phyloP scores from a whole-genome alignment of 1,140 invertebrate species.

The Akabosia matsudoensis region DNA sequence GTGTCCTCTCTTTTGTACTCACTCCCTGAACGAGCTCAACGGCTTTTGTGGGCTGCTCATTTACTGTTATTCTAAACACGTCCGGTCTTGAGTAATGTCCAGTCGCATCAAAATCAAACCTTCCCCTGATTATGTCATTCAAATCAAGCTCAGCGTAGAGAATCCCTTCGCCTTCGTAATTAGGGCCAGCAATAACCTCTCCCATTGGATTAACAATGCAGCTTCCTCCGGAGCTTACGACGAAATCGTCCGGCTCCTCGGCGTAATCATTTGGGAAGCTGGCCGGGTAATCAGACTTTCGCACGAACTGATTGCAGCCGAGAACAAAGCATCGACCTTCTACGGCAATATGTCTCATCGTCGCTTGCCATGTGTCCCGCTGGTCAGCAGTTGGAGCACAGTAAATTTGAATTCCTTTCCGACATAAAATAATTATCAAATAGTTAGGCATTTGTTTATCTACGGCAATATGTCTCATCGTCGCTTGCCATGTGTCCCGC shows the following conservation, averaged over 20 bases:
- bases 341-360: conserved; percentile 38
- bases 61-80: conserved; percentile 25
- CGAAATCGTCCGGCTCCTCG: conserved; percentile 23
- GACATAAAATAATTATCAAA: background rate
- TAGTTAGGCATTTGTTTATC: too few relatives aligned
- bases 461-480: conserved; percentile 38
- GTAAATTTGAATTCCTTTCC: conserved; percentile 40
- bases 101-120: conserved; percentile 25
- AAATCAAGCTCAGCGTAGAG: conserved; percentile 36
- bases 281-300: conserved; percentile 31
- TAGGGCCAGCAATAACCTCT: conserved; percentile 34
- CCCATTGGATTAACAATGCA: conserved; percentile 31
- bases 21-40: background rate
- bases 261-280: background rate
- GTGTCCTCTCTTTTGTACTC: too few relatives aligned
- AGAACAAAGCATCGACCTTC: conserved; percentile 42
- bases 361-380: conserved; percentile 30
- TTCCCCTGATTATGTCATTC: conserved; percentile 27
- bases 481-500: conserved; percentile 30
- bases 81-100: conserved; percentile 34
- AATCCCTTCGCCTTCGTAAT: conserved; percentile 35
- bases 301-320: conserved; percentile 34
- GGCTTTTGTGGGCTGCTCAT: conserved; percentile 5
- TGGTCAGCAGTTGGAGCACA: conserved; percentile 39
- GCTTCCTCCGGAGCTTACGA: conserved; percentile 33